Evolutionary conservation across 2,888 invertebrate species (phyloP), one percentile per base, ranked within the genome.

Genomic region (Epistrophe eligans): DNA sequence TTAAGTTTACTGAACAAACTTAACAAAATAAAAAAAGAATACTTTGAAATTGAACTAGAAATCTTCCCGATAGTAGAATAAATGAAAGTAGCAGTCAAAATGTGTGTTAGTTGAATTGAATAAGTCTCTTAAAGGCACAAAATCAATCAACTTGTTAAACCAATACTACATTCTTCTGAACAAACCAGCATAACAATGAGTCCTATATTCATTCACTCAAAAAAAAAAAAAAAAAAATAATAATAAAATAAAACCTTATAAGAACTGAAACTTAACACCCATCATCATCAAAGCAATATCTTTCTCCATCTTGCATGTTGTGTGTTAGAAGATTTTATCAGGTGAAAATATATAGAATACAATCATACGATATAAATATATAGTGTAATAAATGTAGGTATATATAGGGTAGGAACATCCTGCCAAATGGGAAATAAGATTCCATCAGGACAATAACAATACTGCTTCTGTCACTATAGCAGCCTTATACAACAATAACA

Each of bases 401-500:
- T 32, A 32, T 0, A 32, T 2, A 28, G 2, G 4, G 43, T 67
- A 74, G 57, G 67, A 84, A 72, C 71, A 76, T 84, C 71, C 70
- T 72, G 58, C 55, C 83, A 32, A 80, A 71, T 58, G 57, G 80
- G 76, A 84, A 66, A 77, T 85, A 77, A 73, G 62, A 73, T 70
- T 60, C 32, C 67, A 85, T 85, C 76, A 48, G 35, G 19, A 50
- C 67, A 85, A 77, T 76, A 80, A 45, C 84, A 85, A 85, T 84
- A 81, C 66, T 66, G 70, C 70, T 67, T 4, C 50, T 67, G 48
- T 67, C 67, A 50, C 77, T 24, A 80, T 64, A 74, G 72, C 50
- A 73, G 74, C 70, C 45, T 17, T 24, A 24, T 24, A 58, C n/a
- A 57, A 57, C 55, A 57, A 43, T 45, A 45, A 43, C 52, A 81